These are phyloP conservation scores for Tenebrosternarchus preto DNA, from an alignment of 2,113 vertebrate genomes.

Conservation along the genomic window DNA sequence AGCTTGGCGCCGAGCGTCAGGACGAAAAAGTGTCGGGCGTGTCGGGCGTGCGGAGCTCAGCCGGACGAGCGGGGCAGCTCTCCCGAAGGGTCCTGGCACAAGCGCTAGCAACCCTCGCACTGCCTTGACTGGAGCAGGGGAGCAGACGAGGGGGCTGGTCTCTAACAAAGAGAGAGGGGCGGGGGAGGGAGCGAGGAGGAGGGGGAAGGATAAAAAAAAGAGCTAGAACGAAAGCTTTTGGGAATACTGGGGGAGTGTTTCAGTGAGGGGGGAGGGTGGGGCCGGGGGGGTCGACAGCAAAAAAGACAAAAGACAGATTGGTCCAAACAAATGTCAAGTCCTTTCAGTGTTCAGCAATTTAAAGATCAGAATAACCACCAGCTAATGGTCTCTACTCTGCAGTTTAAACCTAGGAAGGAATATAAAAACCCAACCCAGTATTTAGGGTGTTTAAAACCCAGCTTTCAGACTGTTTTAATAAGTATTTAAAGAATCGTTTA, in stretches of 20 bases:
- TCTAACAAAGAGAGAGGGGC: slow-evolving; percentile 68
- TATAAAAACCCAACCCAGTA: slow-evolving; percentile 43
- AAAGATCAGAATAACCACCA: slow-evolving; percentile 63
- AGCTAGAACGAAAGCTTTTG: slow-evolving; percentile 67
- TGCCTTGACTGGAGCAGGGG: slow-evolving; percentile 52
- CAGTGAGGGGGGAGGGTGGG: slow-evolving; percentile 28
- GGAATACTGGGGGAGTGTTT: slow-evolving; percentile 67
- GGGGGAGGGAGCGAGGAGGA: slow-evolving; percentile 63
- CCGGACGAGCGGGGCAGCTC: slow-evolving; percentile 9
- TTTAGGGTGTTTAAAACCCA: background rate
- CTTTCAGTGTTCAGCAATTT: slow-evolving; percentile 62
- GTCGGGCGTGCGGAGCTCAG: background rate
- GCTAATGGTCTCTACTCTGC: background rate
- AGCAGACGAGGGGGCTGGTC: slow-evolving; percentile 53
- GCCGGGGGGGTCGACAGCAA: slow-evolving; percentile 55
- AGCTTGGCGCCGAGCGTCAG: slow-evolving; percentile 16
- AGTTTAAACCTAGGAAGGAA: slow-evolving; percentile 45
- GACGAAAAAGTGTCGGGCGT: background rate
- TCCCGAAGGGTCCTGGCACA: slow-evolving; percentile 39
- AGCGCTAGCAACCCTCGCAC: slow-evolving; percentile 43
- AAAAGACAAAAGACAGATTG: slow-evolving; percentile 69
- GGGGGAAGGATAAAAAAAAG: slow-evolving; percentile 54
- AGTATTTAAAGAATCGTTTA: background rate
- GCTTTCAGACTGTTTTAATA: slow-evolving; percentile 57
- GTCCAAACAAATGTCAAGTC: slow-evolving; percentile 70